Evolutionary conservation across 2,113 vertebrate species (phyloP), one percentile per base, ranked within the genome.

Genomic region (Anhinga rufa): DNA sequence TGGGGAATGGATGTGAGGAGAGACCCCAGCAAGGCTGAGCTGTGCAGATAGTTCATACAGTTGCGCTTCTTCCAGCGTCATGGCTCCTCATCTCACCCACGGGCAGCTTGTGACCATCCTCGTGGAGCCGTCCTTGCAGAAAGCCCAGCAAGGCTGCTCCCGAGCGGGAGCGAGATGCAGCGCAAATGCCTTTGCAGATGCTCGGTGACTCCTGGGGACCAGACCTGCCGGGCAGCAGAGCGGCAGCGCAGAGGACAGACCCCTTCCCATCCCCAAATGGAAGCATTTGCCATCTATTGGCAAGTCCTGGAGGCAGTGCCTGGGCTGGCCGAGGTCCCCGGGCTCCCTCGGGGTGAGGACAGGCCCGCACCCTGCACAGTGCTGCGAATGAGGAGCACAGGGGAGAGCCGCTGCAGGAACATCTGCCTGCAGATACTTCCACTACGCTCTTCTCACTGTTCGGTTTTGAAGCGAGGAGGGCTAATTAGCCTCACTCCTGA

Each of bases 161-260:
- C 0, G 1, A 9, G 28, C 13, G 1, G 55, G n/a, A 3, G 1
- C 1, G 52, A 76, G 49, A 36, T 5, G 13, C 40, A 9, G 20
- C 0, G 7, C 61, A 24, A 60, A 54, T 3, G 42, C 36, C 3
- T 5, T 2, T 20, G 28, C 49, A 28, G 75, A 21, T 10, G 61
- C 38, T 11, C 12, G 14, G 9, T 15, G 74, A 14, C 48, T 9
- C 14, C 49, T 10, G 57, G n/a, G 61, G 46, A 62, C 38, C 44
- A 18, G n/a, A 22, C 15, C 44, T 17, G 28, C 29, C 0, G 0
- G 34, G 68, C 66, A 64, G 75, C 52, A 21, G 40, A 44, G 22
- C 0, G 0, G 14, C 79, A 52, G 25, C 2, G 1, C 31, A 4
- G 34, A 24, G 38, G 2, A 52, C 57, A 54, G 46, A 38, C 3